Conservation (phyloP, 2,797 vertebrate species). For the Austrolebias charrua region DNA sequence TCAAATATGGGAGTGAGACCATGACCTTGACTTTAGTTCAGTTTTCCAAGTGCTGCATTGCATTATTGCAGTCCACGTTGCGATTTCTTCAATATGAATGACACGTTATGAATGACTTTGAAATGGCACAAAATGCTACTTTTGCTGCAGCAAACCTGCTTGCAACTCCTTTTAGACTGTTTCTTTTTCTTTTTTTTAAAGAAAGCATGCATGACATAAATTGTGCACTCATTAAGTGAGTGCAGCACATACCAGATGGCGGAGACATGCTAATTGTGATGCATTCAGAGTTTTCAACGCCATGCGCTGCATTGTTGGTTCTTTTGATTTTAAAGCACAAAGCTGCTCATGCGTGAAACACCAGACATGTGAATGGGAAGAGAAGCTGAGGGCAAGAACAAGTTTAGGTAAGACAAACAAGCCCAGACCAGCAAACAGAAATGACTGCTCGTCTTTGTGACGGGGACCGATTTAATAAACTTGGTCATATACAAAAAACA, state of each 20-base stretch:
- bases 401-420: constrained; percentile 55
- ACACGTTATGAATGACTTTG: constrained; percentile 36
- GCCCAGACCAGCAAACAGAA: constrained; percentile 51
- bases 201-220: constrained; percentile 50
- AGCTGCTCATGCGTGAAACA: constrained; percentile 46
- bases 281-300: constrained; percentile 48
- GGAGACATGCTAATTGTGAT: constrained; percentile 51
- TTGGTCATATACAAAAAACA: constrained; percentile 38
- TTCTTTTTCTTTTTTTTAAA: constrained; percentile 53
- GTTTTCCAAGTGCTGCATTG: constrained; percentile 35
- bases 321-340: constrained; percentile 35
- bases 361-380: constrained; percentile 56
- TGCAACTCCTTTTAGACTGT: constrained; percentile 47
- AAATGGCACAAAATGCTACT: constrained; percentile 26
- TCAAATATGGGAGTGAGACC: constrained; percentile 53
- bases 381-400: constrained; percentile 37
- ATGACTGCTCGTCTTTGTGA: constrained; percentile 38
- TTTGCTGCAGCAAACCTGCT: constrained; percentile 38
- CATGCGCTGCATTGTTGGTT: constrained; percentile 38
- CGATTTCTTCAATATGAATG: constrained; percentile 1
- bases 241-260: constrained; percentile 53
- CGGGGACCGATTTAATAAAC: constrained; percentile 38
- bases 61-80: constrained; percentile 15
- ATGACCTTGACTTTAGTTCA: constrained; percentile 64
- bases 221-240: constrained; percentile 34